Evolutionary conservation across 2,797 vertebrate genomes (phyloP).

Genomic region (Buceros bicornis): DNA sequence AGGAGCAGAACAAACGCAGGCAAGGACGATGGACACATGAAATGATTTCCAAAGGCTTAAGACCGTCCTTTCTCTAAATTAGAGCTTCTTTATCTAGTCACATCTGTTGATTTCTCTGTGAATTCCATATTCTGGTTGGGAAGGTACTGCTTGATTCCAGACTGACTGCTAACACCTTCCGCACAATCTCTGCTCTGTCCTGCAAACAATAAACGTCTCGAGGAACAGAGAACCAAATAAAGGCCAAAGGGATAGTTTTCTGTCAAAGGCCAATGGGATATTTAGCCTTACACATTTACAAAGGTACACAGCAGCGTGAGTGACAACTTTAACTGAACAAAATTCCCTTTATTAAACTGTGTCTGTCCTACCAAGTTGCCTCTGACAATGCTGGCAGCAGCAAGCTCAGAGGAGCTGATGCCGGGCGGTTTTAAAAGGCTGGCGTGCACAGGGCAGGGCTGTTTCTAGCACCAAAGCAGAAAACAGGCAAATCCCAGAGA

Average conservation of each 20-base stretch:
- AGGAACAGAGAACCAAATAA: neutral
- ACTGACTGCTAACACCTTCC: neutral
- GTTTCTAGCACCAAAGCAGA: neutral
- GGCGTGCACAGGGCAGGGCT: neutral
- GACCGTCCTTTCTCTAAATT: neutral
- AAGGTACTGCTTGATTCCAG: slow-evolving; percentile 32
- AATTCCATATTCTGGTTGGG: neutral
- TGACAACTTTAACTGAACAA: neutral
- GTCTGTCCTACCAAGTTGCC: neutral
- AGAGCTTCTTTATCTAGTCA: neutral
- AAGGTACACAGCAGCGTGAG: neutral
- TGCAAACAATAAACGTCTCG: neutral
- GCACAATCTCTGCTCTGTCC: neutral
- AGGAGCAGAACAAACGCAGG: neutral
- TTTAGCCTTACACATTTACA: neutral
- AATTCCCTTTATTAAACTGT: neutral
- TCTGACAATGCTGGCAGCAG: neutral
- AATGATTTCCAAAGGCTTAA: neutral
- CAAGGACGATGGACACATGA: neutral
- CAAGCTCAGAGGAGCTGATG: neutral
- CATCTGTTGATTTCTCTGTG: neutral
- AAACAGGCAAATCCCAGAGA: neutral
- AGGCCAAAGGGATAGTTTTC: slow-evolving; percentile 17
- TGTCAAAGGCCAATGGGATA: slow-evolving; percentile 17
- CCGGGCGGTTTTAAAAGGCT: neutral